Evolutionary conservation across 2,113 vertebrate genomes (phyloP), one percentile per base, ranked within the genome.

Genomic region (Nannobrachium achirus): DNA sequence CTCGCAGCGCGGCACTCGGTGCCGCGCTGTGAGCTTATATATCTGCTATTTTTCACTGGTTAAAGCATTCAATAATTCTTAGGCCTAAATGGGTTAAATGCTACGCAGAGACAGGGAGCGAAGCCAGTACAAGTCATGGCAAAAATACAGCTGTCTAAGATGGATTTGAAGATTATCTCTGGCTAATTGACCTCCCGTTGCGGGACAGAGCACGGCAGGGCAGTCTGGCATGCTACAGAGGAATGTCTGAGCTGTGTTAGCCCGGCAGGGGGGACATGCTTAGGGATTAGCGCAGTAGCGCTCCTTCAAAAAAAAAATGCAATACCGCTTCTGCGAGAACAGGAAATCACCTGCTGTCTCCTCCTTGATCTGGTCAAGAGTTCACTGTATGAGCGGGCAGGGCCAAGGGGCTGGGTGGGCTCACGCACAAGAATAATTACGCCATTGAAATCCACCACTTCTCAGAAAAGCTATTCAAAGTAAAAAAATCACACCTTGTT

Each of bases 291-390:
- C 76, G 75, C 0, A 85, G 86, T 85, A 85, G 69, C 76, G 75
- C 0, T 65, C 76, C 80, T 85, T 85, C 66, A 82, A 80, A 77
- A 82, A 80, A 77, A 25, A 25, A 25, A 78, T 86, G 79, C 78
- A 88, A 87, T 80, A 78, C 50, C 39, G 62, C 75, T 67, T 66
- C 42, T 73, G 70, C 51, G 14, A 56, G n/a, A 1, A 56, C 65
- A 82, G 71, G 85, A 88, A 88, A 88, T 84, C 82, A 85, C 71
- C 84, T 79, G 69, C 79, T 69, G 79, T 63, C 78, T 74, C 78
- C 62, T 80, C 68, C 78, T n/a, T 75, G 81, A 77, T 87, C 80
- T 84, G 82, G 79, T 88, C 71, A 86, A 66, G 1, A 73, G 83
- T 84, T 88, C 81, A 79, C 0, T 0, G 39, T 20, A 50, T 7